Evolutionary conservation across 2,113 vertebrate genomes (phyloP), one percentile per base, ranked within the genome.

Genomic region (Coreoperca whiteheadi): DNA sequence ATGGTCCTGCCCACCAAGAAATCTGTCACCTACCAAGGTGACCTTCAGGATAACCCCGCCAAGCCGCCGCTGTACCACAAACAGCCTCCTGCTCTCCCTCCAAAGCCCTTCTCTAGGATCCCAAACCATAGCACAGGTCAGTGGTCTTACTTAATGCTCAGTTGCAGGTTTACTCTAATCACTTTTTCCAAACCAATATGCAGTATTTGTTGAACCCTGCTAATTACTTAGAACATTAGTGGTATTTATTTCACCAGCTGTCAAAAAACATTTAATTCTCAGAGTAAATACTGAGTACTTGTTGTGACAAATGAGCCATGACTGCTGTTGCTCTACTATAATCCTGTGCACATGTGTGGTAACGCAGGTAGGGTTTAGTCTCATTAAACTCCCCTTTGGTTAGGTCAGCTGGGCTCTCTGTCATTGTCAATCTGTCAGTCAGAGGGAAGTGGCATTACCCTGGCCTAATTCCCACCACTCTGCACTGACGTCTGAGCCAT

Each of bases 61-160:
- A 99, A 98, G 94, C 97, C 97, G 81, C 95, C 97, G 50, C 93
- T 97, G 91, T 97, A 97, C 92, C 97, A 97, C 94, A 99, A 99
- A 95, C 98, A 99, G 92, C 98, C 98, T 91, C 98, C 98, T 20
- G 98, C 98, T 91, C 96, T 99, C 94, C 98, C 98, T 92, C 98
- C 98, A 84, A 99, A 99, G 93, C 98, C 98, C 90, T 97, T 98
- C 95, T 94, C 97, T 92, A 96, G 98, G 95, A 96, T 97, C 94
- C 93, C 97, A 95, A 99, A 96, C 96, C 97, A 99, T 89, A 96
- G 97, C 96, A 95, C 96, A 96, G 98, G 98, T 99, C 94, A 97
- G 97, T 63, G 20, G 14, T 46, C 25, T 16, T 1, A 28, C 46
- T 48, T 56, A 5, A 25, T 50, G 23, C 48, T 66, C 53, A 0